A percentile compares a stretch with the other conserved stretches of the same genome.
Conservation (phyloP, 2,797 vertebrate genomes). For the Sparus aurata region DNA sequence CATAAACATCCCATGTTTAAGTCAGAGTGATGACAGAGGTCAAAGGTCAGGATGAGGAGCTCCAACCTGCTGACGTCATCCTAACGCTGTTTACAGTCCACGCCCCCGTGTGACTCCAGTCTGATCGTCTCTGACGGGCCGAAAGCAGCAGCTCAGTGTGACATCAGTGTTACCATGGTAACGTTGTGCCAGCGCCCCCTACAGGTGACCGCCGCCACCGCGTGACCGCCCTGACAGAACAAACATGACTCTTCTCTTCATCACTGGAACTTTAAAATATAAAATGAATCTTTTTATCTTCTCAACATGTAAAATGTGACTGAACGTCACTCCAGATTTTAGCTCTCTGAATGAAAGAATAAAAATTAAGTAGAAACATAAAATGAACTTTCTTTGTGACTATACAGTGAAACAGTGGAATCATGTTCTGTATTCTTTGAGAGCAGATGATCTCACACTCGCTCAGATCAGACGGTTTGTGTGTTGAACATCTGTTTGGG, state of each 20-base stretch:
- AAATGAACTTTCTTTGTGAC: background rate
- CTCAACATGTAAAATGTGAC: background rate
- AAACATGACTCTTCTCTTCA: background rate
- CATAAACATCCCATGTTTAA: slow-evolving; percentile 17
- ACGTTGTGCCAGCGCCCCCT: slow-evolving; percentile 13
- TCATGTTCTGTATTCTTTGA: background rate
- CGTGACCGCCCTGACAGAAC: background rate
- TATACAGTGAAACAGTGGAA: background rate
- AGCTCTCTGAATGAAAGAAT: background rate
- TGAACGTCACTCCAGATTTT: slow-evolving; percentile 1
- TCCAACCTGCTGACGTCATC: background rate
- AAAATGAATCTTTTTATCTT: slow-evolving; percentile 3
- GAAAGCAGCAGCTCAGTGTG: background rate
- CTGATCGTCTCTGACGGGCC: slow-evolving; percentile 13
- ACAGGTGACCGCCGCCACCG: background rate
- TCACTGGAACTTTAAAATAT: background rate
- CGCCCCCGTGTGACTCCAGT: background rate
- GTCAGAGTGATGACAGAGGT: background rate
- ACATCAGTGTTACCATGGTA: slow-evolving; percentile 13
- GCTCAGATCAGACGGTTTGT: background rate
- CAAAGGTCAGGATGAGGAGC: slow-evolving; percentile 10
- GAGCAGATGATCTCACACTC: background rate
- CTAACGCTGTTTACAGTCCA: background rate
- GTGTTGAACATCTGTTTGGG: background rate
- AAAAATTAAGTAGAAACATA: background rate